Evolutionary conservation across 2,797 vertebrate species (phyloP), one percentile per base, ranked within the genome.

Genomic region (Gila robusta): DNA sequence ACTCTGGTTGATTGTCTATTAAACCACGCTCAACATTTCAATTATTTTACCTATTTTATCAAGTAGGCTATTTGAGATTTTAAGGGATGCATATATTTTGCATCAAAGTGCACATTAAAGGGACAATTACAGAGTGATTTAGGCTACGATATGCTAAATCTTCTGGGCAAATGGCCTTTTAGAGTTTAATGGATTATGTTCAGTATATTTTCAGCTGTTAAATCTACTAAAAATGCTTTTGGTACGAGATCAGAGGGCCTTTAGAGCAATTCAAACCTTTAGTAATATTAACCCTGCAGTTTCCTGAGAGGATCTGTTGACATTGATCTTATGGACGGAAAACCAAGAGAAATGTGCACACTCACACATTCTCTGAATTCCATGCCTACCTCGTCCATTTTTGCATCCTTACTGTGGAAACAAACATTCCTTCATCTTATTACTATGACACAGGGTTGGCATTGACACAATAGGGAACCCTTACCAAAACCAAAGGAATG

Each of bases 331-430:
- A 47, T 37, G 49, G 12, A 81, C 9, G 26, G 41, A 83, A 85
- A 85, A 69, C 41, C 2, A 82, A 85, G 79, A 79, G 89, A 90
- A 85, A 95, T 93, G 92, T 92, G 94, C 93, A 89, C 90, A 90
- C 89, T 88, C 89, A 83, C 84, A 90, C 93, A 95, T 96, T 95
- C 94, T 91, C 91, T 86, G 86, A 91, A 95, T 94, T 94, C 94
- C 92, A 92, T 87, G 78, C 44, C 88, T 89, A 69, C 87, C 90
- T 85, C 82, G 73, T 88, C 91, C 85, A 93, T 93, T 95, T 94
- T 94, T 92, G 52, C 35, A 92, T 93, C 92, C 82, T 35, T 94
- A 88, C 91, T 86, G 91, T 89, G 90, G 88, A 93, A 90, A 92
- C 92, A 93, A 93, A 91, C 90, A 90, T 92, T 82, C 90, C 35